These are phyloP conservation scores for Phanerotoma sp. DNA, from an alignment of 2,888 invertebrate genomes.

Conservation along the genomic window DNA sequence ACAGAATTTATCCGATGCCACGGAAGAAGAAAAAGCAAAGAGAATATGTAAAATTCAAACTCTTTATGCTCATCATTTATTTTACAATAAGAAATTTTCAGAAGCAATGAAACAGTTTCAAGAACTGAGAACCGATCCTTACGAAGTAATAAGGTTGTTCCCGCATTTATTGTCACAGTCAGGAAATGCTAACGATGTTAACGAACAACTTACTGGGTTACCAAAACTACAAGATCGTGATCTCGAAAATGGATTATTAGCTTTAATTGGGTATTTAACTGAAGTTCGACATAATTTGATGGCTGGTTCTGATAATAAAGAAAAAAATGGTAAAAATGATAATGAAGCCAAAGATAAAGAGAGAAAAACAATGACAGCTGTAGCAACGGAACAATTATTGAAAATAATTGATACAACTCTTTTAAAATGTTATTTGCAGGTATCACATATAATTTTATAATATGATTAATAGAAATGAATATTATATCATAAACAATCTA, in stretches of 20 bases:
- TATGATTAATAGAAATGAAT: slow-evolving; percentile 35
- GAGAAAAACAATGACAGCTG: slow-evolving; percentile 55
- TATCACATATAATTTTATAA: slow-evolving; percentile 48
- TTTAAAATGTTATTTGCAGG: slow-evolving; percentile 94
- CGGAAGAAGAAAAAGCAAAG: slow-evolving; percentile 76
- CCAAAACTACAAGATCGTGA: slow-evolving; percentile 78
- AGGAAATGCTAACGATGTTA: slow-evolving; percentile 50
- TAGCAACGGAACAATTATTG: slow-evolving; percentile 67
- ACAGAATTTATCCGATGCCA: slow-evolving; percentile 81
- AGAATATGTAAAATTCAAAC: slow-evolving; percentile 88
- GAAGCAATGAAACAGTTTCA: slow-evolving; percentile 91
- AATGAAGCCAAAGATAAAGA: slow-evolving; percentile 43
- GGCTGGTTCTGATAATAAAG: slow-evolving; percentile 51
- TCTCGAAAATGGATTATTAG: slow-evolving; percentile 82
- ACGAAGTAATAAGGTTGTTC: slow-evolving; percentile 92
- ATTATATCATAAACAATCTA: no score
- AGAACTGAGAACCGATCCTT: slow-evolving; percentile 88
- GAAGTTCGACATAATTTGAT: slow-evolving; percentile 68
- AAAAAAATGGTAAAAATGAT: slow-evolving; percentile 37
- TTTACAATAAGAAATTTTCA: slow-evolving; percentile 83
- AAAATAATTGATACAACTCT: slow-evolving; percentile 97
- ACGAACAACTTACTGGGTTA: slow-evolving; percentile 56
- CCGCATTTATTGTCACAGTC: slow-evolving; percentile 78
- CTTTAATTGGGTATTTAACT: slow-evolving; percentile 87
- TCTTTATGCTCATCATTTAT: slow-evolving; percentile 86